Base-by-base conservation (phyloP, 2,113 vertebrate genomes). In the Monopterus albus region DNA sequence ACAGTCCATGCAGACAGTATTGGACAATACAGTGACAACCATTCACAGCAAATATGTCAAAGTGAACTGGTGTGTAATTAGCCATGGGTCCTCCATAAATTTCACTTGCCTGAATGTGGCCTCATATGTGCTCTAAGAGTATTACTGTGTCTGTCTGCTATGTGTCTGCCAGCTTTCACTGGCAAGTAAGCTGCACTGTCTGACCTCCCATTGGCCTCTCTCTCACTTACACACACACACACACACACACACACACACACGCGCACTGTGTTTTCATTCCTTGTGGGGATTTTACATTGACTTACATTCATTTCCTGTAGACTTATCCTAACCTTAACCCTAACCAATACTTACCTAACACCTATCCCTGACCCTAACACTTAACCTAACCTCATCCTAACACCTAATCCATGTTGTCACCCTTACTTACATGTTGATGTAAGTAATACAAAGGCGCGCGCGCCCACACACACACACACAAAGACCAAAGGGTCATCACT, bases 151-250 rank as follows among this genome's bases (percentile, higher is more conserved):
- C n/a, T 67, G 51, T 35, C 31, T 61, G 65, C 38, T 38, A 23
- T 59, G 40, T 40, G 64, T 66, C 62, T 72, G 67, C 65, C 40
- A 18, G 66, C 60, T 62, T 77, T 73, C 59, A 80, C 47, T 20
- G 38, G 29, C 70, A 50, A 80, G 75, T 82, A 80, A 64, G 66
- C 63, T 84, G 80, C 88, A 88, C 87, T 77, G 71, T 82, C 40
- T 84, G 82, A 85, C 82, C 85, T 80, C 57, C 39, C 18, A 6
- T 21, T 57, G 64, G 46, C 75, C 72, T 45, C 81, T 6, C 38
- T 15, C 72, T 14, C n/a, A n/a, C n/a, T n/a, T n/a, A 0, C 21
- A 7, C 36, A 18, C 47, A 8, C 56, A 53, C 75, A 14, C 55
- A 43, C 38, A 64, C 65, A 0, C 21, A 7, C 36, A 18, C 47